Evolutionary conservation across 2,797 vertebrate species (phyloP).

Genomic region (Acrocephalus scirpaceus): DNA sequence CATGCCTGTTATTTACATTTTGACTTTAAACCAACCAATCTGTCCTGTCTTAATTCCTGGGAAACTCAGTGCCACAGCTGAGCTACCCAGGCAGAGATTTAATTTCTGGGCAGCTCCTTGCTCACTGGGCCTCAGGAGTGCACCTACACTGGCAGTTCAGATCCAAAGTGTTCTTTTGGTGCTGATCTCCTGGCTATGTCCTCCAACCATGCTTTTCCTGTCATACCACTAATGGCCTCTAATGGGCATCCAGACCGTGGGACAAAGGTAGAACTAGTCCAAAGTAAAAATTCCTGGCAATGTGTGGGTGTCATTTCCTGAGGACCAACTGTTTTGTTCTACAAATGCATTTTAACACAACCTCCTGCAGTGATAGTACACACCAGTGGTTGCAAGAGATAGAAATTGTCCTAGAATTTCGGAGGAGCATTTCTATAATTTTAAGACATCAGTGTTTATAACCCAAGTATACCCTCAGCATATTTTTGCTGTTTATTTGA

Average conservation of each 20-base stretch:
- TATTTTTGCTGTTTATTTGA: background rate
- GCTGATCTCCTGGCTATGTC: background rate
- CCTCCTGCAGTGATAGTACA: background rate
- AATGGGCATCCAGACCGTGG: background rate
- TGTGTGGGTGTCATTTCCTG: background rate
- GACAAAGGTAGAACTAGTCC: background rate
- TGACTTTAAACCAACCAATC: background rate
- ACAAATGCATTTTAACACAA: background rate
- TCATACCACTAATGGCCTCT: background rate
- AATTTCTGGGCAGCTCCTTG: background rate
- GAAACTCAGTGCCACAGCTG: background rate
- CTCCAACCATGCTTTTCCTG: background rate
- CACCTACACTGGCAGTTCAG: background rate
- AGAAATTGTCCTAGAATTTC: background rate
- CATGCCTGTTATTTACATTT: background rate
- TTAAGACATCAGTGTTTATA: background rate
- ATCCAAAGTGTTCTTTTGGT: background rate
- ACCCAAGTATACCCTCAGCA: background rate
- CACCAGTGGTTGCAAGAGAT: fast-evolving
- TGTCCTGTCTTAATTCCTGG: background rate
- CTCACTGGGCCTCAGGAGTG: background rate
- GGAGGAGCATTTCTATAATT: fast-evolving
- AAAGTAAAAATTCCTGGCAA: background rate
- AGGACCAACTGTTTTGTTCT: background rate
- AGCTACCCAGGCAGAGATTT: background rate